Evolutionary conservation across 53 echinoderm and acorn worm species (phyloP).

Genomic region (Apostichopus leukothele): DNA sequence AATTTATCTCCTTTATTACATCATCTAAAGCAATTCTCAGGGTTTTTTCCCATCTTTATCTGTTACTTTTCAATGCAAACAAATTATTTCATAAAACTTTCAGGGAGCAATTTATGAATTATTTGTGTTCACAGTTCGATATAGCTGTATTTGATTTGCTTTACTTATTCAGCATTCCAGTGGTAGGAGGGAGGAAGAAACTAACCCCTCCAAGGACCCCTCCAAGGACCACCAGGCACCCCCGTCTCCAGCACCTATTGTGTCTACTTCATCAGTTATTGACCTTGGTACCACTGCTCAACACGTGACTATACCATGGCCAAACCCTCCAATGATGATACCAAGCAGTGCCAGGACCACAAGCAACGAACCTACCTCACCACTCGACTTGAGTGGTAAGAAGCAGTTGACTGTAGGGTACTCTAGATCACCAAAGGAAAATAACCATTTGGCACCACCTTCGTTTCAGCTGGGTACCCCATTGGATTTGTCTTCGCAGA

Average conservation of each 20-base stretch:
- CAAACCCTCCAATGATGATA: slow-evolving; percentile 2
- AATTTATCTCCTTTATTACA: too few species aligned
- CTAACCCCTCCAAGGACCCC: background rate
- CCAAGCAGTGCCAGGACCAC: background rate
- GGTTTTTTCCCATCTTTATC: too few species aligned
- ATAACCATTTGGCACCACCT: background rate
- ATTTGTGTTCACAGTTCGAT: background rate
- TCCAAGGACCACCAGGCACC: background rate
- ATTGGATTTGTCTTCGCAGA: slow-evolving; percentile 75
- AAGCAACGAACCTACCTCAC: slow-evolving; percentile 47
- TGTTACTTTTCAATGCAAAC: too few species aligned
- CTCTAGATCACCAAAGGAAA: background rate
- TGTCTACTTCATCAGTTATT: slow-evolving; percentile 47
- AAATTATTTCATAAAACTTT: too few species aligned
- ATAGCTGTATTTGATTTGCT: background rate
- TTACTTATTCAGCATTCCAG: slow-evolving; percentile 33
- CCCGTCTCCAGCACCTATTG: background rate
- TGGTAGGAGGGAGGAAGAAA: slow-evolving; percentile 6
- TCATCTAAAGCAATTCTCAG: too few species aligned
- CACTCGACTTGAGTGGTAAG: slow-evolving; percentile 67
- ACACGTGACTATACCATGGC: slow-evolving; percentile 56
- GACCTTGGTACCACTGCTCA: slow-evolving; percentile 65
- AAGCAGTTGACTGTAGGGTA: background rate
- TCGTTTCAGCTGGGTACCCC: slow-evolving; percentile 40
- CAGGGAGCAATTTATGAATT: too few species aligned